A percentile compares a stretch with the other conserved stretches of the same genome.
Evolutionary conservation across 2,797 vertebrate species (phyloP).

Genomic region (Helarctos malayanus): DNA sequence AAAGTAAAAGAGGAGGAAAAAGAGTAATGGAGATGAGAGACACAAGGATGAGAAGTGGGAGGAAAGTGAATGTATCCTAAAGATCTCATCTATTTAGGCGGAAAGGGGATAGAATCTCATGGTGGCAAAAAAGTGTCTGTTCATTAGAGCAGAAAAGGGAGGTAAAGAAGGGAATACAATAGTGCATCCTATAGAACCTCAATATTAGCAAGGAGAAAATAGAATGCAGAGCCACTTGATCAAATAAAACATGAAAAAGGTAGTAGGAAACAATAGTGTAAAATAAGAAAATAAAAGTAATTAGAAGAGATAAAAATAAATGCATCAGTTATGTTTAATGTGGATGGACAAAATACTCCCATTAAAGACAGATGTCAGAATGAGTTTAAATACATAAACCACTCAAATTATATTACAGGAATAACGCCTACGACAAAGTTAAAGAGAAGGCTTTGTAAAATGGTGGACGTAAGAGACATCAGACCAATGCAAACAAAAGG

Average conservation of each 20-base stretch:
- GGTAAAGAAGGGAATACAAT: background rate
- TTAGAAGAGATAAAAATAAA: background rate
- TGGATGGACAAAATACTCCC: background rate
- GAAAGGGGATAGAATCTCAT: background rate
- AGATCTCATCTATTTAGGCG: background rate
- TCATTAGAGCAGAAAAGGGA: background rate
- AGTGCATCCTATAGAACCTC: background rate
- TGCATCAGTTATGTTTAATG: background rate
- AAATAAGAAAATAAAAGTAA: background rate
- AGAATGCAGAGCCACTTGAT: background rate
- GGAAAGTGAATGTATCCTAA: background rate
- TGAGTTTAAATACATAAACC: constrained; percentile 7
- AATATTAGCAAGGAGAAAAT: background rate
- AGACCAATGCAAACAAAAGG: constrained; percentile 11
- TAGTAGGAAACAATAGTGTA: background rate
- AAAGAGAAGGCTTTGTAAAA: constrained; percentile 46
- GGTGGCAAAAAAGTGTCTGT: background rate
- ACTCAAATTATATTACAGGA: background rate
- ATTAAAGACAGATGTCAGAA: background rate
- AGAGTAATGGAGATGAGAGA: background rate
- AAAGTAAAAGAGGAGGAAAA: constrained; percentile 5
- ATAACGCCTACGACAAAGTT: background rate
- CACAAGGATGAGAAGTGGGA: background rate
- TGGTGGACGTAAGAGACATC: background rate
- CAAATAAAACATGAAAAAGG: background rate